Evolutionary conservation across 2,888 invertebrate species (phyloP), one percentile per base, ranked within the genome.

Genomic region (Neoscelio sp.): DNA sequence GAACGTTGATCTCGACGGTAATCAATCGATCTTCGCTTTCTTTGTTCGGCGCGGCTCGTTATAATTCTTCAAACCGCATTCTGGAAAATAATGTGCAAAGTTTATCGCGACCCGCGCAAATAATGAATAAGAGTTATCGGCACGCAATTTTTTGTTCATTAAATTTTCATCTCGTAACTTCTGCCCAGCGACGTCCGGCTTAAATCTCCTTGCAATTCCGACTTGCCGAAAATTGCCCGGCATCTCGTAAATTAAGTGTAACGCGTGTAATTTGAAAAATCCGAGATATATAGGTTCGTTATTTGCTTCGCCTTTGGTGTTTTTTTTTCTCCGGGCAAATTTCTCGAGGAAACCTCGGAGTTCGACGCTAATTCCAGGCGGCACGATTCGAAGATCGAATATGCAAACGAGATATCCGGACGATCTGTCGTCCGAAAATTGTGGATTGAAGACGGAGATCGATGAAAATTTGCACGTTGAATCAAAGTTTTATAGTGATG

Each of bases 331-430:
- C 42, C 3, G n/a, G 1, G 3, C 10, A n/a, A n/a, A n/a, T 15
- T 12, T 48, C 10, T 33, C n/a, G 35, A 18, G 35, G 15, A 42
- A 58, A 13, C 35, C 18, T 33, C 12, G 15, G 17, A 30, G 35
- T 23, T 23, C 12, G 23, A 35, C 23, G 35, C 48, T 64, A 64
- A 50, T 64, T 64, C 64, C 64, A 38, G 50, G 48, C 50, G 64
- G 65, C 52, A n/a, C 65, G 42, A 17, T 10, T 40, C 42, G 6
- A 2, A 18, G 65, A 65, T 52, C 65, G 65, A 54, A 52, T 52
- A 40, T 54, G 52, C 54, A 48, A 65, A 65, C 65, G 50, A 64
- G 35, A 15, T 20, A n/a, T 46, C 42, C 58, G 17, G 17, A 10
- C 30, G 38, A 60, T 46, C 60, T n/a, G n/a, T 8, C 20, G 28